A percentile compares a stretch with the other conserved stretches of the same genome.
Evolutionary conservation across 2,113 vertebrate genomes (phyloP).

Genomic region (Oriolus oriolus): DNA sequence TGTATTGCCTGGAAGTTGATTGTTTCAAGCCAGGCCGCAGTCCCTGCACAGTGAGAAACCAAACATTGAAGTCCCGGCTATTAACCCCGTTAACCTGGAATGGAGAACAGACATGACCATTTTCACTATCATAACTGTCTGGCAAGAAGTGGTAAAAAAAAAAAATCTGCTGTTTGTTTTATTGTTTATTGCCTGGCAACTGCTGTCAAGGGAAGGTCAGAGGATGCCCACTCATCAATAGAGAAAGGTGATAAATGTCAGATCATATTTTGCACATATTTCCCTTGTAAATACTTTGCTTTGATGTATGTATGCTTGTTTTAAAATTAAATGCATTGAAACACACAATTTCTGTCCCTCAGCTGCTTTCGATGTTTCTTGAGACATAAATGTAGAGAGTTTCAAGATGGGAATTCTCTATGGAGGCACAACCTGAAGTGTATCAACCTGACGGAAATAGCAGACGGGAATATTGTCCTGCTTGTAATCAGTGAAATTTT

Average conservation of each 20-base stretch:
- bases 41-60: background rate
- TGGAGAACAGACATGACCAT: background rate
- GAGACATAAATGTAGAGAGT: background rate
- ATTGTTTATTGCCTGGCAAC: conserved; percentile 25
- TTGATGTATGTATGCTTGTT: background rate
- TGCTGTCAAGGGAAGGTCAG: conserved; percentile 32
- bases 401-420: background rate
- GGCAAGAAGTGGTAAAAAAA: background rate
- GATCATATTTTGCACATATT: background rate
- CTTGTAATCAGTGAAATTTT: background rate
- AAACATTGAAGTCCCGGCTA: background rate
- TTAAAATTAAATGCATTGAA: background rate
- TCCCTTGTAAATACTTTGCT: conserved; percentile 29
- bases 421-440: background rate
- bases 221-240: background rate
- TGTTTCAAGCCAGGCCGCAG: background rate
- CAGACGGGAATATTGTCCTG: background rate
- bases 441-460: background rate
- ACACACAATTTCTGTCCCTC: background rate
- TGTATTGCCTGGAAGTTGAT: background rate
- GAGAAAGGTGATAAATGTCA: conserved; percentile 44
- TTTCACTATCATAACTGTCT: conserved; percentile 22
- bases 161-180: background rate
- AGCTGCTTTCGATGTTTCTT: background rate
- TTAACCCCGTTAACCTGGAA: conserved; percentile 18